Conservation (phyloP, 1,140 invertebrate species). For the Ctenoplectra terminalis region DNA sequence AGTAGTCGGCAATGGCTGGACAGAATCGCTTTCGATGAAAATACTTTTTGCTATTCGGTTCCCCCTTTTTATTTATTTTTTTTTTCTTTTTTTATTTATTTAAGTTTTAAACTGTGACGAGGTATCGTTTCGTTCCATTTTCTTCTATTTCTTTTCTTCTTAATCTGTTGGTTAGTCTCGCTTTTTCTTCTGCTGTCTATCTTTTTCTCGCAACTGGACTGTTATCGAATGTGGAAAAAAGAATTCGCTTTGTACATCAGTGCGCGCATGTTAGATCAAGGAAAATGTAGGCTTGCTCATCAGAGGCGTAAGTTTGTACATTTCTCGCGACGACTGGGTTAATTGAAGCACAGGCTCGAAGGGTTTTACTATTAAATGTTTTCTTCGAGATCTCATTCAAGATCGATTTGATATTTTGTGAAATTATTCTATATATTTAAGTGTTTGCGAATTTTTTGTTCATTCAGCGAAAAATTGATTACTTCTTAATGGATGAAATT, state of each 20-base stretch:
- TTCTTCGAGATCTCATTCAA: too few species aligned
- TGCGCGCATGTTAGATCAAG: slow-evolving; percentile 15
- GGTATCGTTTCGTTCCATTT: neutral
- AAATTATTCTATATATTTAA: too few species aligned
- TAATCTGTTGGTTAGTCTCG: neutral
- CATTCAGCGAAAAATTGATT: too few species aligned
- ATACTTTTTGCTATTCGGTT: slow-evolving; percentile 22
- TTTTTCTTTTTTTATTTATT: too few species aligned
- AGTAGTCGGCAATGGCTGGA: slow-evolving; percentile 80
- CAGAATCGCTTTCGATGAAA: slow-evolving; percentile 68
- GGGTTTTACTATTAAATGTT: too few species aligned
- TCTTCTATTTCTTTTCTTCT: neutral
- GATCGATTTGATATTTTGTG: too few species aligned
- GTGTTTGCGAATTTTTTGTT: too few species aligned
- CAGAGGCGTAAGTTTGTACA: slow-evolving; percentile 36
- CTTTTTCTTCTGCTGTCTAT: neutral
- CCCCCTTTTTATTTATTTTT: neutral
- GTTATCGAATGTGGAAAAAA: slow-evolving; percentile 45
- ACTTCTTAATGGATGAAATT: too few species aligned
- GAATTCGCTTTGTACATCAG: slow-evolving; percentile 48
- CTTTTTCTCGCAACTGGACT: slow-evolving; percentile 31
- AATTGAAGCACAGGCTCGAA: too few species aligned
- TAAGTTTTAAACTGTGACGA: neutral
- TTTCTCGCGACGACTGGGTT: neutral
- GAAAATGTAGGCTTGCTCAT: slow-evolving; percentile 13